Conservation (phyloP, 2,797 vertebrate species). For the Helarctos malayanus region DNA sequence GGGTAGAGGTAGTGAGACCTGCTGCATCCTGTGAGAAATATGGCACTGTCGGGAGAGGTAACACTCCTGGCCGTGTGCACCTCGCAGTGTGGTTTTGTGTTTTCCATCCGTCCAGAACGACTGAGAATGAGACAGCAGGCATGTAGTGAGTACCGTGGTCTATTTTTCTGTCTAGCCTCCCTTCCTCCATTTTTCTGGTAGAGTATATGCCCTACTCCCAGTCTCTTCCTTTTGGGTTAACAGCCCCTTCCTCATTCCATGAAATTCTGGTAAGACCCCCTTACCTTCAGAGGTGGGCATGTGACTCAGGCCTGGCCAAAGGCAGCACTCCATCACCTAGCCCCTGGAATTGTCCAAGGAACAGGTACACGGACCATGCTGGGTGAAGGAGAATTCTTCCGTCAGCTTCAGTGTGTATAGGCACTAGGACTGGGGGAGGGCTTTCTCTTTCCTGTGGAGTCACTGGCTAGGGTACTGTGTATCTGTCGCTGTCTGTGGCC, state of each 20-base stretch:
- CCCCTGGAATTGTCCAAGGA: not conserved
- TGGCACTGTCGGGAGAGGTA: too few relatives aligned
- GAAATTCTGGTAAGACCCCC: not conserved
- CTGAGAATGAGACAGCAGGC: not conserved
- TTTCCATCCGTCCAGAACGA: conserved; percentile 5
- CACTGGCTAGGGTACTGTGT: not conserved
- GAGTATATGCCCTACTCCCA: not conserved
- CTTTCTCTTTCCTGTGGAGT: not conserved
- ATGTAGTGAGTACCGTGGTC: not conserved
- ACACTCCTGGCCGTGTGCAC: not conserved
- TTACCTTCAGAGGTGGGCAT: not conserved
- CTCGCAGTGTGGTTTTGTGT: not conserved
- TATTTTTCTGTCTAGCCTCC: not conserved
- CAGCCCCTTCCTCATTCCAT: not conserved
- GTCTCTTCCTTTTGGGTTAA: not conserved
- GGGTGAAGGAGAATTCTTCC: not conserved
- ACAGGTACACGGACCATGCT: not conserved
- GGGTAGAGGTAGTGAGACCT: not conserved
- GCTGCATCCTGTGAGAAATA: not conserved
- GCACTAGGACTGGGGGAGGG: not conserved
- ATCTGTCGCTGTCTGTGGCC: not conserved
- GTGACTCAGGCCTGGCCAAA: not conserved
- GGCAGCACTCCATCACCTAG: not conserved
- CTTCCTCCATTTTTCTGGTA: not conserved
- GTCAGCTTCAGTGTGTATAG: not conserved